Evolutionary conservation across 1,140 invertebrate genomes (phyloP).

Genomic region (Lasaia peninsularis): DNA sequence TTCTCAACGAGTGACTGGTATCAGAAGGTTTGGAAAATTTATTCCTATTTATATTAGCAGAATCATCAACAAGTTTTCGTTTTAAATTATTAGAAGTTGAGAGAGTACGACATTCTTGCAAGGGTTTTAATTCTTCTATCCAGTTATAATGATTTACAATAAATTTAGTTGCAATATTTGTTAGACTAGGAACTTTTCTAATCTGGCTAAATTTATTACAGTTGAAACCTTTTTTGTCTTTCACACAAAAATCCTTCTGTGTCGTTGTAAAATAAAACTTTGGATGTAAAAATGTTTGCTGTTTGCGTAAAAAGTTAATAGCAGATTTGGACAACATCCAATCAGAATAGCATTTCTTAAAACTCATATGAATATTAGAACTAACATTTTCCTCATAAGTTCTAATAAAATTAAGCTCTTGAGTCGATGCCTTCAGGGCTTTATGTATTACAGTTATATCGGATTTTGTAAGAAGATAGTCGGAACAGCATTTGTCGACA

Average conservation of each 20-base stretch:
- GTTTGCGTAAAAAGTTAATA: neutral
- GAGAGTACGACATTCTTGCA: neutral
- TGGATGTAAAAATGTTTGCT: neutral
- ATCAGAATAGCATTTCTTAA: constrained; percentile 22
- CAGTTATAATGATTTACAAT: constrained; percentile 17
- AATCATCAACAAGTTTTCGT: constrained; percentile 11
- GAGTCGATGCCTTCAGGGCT: neutral
- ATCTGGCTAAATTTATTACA: neutral
- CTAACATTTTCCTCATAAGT: neutral
- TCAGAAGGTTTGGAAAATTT: constrained; percentile 14
- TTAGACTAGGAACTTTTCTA: constrained; percentile 21
- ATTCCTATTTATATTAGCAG: neutral
- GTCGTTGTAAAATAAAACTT: neutral
- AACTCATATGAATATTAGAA: neutral
- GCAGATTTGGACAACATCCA: constrained; percentile 25
- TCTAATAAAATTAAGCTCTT: neutral
- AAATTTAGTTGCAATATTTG: constrained; percentile 21
- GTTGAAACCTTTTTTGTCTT: neutral
- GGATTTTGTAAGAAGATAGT: constrained; percentile 26
- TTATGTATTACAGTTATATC: constrained; percentile 2
- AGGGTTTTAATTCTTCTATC: constrained; percentile 13
- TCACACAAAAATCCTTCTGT: neutral
- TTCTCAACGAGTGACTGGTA: too few species aligned
- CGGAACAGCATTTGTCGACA: constrained; percentile 18
- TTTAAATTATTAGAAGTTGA: constrained; percentile 11